phyloP scores from a whole-genome alignment of 2,888 invertebrate genomes.

The Ctenicera cuprea region DNA sequence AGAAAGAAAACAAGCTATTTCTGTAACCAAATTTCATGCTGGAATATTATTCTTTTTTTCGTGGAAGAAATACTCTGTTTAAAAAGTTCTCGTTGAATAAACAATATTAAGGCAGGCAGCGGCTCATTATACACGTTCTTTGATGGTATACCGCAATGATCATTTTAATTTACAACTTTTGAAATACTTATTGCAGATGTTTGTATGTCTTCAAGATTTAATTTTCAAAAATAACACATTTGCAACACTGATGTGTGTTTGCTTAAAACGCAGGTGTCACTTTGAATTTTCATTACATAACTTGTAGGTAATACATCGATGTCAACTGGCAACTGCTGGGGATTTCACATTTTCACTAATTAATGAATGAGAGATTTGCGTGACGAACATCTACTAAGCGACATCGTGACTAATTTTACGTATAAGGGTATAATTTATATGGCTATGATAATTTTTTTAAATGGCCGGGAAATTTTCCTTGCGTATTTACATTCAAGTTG shows the following conservation, averaged over 20 bases:
- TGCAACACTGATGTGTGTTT: not conserved
- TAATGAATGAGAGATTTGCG: constrained; percentile 43
- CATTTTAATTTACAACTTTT: too few relatives aligned
- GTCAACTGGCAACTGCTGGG: constrained; percentile 11
- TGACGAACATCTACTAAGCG: constrained; percentile 32
- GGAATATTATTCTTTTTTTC: too few relatives aligned
- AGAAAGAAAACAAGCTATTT: too few relatives aligned
- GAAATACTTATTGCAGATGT: too few relatives aligned
- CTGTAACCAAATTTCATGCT: too few relatives aligned
- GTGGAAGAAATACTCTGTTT: too few relatives aligned
- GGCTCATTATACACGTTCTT: too few relatives aligned
- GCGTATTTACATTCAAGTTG: not conserved
- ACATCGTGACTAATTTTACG: constrained; percentile 31
- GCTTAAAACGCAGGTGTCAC: not conserved
- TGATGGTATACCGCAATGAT: too few relatives aligned
- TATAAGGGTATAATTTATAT: constrained; percentile 20
- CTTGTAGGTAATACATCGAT: constrained; percentile 14
- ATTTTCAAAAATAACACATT: too few relatives aligned
- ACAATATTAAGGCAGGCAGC: too few relatives aligned
- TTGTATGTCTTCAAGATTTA: too few relatives aligned
- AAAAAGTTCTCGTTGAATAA: too few relatives aligned
- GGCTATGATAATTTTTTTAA: constrained; percentile 2
- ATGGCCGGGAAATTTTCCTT: not conserved
- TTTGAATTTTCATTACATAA: constrained; percentile 18
- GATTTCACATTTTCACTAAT: constrained; percentile 33